Conservation (phyloP, 2,113 vertebrate species). For the Tetraodon nigroviridis region DNA sequence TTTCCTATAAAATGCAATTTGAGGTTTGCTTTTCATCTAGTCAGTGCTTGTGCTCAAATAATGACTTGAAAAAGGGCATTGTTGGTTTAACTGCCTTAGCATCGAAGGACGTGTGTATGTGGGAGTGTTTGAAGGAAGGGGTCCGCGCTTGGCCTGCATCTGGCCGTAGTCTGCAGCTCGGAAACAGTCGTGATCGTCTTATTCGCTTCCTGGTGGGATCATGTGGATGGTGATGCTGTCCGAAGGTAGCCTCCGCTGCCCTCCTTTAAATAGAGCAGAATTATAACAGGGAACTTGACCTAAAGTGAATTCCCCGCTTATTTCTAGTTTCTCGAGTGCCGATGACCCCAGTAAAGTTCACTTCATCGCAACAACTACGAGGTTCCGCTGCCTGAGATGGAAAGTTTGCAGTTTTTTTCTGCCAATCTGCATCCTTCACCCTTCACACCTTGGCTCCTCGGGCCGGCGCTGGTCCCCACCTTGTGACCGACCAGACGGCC, state of each 20-base stretch:
- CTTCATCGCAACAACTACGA: conserved; percentile 19
- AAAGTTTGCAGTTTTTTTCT: background rate
- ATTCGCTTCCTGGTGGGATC: too few species aligned
- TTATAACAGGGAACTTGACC: conserved; percentile 71
- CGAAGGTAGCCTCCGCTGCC: conserved; percentile 50
- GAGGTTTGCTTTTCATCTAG: background rate
- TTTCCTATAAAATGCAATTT: too few species aligned
- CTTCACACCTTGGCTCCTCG: conserved; percentile 21
- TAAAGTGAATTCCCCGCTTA: conserved; percentile 64
- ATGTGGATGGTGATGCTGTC: conserved; percentile 27
- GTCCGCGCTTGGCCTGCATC: too few species aligned
- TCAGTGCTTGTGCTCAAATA: background rate
- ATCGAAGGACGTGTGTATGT: background rate
- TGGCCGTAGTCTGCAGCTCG: background rate
- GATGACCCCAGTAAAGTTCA: conserved; percentile 64
- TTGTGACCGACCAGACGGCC: conserved; percentile 70
- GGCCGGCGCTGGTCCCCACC: conserved; percentile 27
- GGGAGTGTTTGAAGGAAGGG: background rate
- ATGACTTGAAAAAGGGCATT: background rate
- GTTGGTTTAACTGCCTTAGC: background rate
- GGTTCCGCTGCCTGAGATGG: background rate
- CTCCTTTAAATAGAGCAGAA: conserved; percentile 54
- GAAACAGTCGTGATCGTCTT: too few species aligned
- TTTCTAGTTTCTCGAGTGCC: conserved; percentile 68
- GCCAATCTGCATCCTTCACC: conserved; percentile 10